These are phyloP conservation scores for Onychostruthus taczanowskii DNA, from an alignment of 2,113 vertebrate genomes.

Conservation along the genomic window DNA sequence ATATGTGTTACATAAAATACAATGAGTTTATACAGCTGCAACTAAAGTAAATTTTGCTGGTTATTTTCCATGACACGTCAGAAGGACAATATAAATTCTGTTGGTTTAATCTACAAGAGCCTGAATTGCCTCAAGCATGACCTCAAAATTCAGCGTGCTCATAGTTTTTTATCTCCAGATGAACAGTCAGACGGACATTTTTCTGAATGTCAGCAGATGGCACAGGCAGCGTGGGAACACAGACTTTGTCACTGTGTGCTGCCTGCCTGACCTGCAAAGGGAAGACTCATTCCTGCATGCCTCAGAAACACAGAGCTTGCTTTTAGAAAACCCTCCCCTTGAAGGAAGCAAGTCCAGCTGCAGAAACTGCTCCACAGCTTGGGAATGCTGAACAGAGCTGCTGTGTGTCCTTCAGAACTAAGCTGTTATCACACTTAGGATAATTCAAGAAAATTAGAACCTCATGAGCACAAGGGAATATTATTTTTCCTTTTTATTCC, in stretches of 20 bases:
- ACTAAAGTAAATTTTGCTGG: not conserved
- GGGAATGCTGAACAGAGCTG: not conserved
- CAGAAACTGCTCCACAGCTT: not conserved
- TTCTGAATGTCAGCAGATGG: not conserved
- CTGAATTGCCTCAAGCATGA: not conserved
- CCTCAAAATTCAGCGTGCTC: not conserved
- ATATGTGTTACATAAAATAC: not conserved
- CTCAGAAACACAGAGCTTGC: not conserved
- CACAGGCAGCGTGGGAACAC: not conserved
- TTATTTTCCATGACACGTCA: not conserved
- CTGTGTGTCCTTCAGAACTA: not conserved
- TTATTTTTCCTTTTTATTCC: constrained; percentile 2
- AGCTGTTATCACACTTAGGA: not conserved
- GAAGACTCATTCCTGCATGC: not conserved
- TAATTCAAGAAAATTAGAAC: constrained; percentile 49
- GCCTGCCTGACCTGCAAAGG: not conserved
- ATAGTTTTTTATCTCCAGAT: not conserved
- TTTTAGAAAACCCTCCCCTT: not conserved
- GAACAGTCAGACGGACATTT: not conserved
- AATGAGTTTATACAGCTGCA: not conserved
- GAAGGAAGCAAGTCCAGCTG: not conserved
- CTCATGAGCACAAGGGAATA: not conserved
- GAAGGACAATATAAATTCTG: not conserved
- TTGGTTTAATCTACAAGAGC: not conserved
- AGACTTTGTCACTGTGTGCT: not conserved